Evolutionary conservation across 2,113 vertebrate genomes (phyloP), one percentile per base, ranked within the genome.

Genomic region (Leptobrachium ailaonicum): DNA sequence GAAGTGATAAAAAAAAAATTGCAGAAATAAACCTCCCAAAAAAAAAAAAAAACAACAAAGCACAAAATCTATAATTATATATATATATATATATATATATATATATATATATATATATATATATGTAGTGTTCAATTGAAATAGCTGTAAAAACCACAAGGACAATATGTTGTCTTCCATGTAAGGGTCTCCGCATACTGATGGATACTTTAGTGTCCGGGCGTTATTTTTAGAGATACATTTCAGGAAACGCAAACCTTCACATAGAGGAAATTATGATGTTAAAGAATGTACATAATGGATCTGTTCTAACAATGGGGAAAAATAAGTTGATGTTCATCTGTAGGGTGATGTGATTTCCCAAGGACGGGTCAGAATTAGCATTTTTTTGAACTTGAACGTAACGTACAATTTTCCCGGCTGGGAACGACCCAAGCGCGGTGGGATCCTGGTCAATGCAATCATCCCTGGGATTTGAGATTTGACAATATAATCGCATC

Each of bases 231-330:
- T 71, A 79, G 76, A 11, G 20, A 14, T 32, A 53, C 41, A 53
- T 54, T 14, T 73, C 70, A 79, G 70, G 60, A 73, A 73, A 73
- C 9, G 11, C 50, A 80, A 9, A 60, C 56, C 3, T 60, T 60
- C 13, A 60, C 56, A 80, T 11, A 73, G 43, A 80, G 77, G 71
- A 80, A 80, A 67, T 56, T 54, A 42, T 43, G 69, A 66, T 54
- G 77, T 5, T 77, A 58, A 71, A 79, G 58, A 71, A 66, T 79
- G 58, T 42, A 44, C 14, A 73, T 66, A 73, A 79, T 73, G n/a
- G 10, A 53, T 13, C 41, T 7, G 12, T 11, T 41, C 12, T 77
- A 41, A 70, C 75, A 78, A 66, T 9, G 41, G n/a, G 54, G 64
- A 45, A 70, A 40, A 77, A 69, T 0, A 32, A 32, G 47, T 8